Evolutionary conservation across 64 coral and sea anemone genomes (phyloP).

Genomic region (Anthopleura sola): DNA sequence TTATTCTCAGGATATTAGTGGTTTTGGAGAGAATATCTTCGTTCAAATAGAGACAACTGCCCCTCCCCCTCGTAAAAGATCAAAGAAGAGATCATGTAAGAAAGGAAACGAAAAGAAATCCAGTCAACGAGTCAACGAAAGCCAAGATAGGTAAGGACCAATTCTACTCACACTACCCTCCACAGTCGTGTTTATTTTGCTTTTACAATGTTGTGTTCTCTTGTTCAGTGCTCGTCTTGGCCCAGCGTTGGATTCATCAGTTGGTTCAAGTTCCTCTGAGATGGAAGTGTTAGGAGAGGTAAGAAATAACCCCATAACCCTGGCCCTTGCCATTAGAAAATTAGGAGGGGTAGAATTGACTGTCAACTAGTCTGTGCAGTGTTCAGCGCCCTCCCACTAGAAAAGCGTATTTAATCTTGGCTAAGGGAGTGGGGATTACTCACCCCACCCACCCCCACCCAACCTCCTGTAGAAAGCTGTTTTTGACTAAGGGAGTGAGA

Average conservation of each 20-base stretch:
- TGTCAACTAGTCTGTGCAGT: no score
- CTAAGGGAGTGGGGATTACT: no score
- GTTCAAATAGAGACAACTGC: constrained; percentile 98
- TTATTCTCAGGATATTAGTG: constrained; percentile 64
- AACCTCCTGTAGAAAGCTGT: no score
- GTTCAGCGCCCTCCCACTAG: no score
- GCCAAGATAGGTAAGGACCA: constrained; percentile 3
- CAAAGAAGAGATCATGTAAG: constrained; percentile 75
- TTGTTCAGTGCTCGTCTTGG: background rate
- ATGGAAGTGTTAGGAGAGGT: constrained; percentile 93
- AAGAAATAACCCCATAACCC: constrained; percentile 31
- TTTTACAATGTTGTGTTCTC: background rate
- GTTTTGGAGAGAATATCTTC: constrained; percentile 75
- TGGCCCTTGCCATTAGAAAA: no score
- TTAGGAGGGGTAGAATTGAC: no score
- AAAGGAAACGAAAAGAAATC: constrained; percentile 53
- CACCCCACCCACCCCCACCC: no score
- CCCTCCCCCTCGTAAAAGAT: constrained; percentile 66
- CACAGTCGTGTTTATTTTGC: background rate
- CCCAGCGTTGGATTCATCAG: constrained; percentile 61
- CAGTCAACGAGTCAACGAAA: background rate
- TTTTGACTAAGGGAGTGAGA: no score
- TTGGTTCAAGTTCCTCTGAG: constrained; percentile 95
- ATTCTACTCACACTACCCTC: background rate
- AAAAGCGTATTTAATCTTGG: no score